Evolutionary conservation across 2,888 invertebrate species (phyloP), one percentile per base, ranked within the genome.

Genomic region (Mythimna vitellina): DNA sequence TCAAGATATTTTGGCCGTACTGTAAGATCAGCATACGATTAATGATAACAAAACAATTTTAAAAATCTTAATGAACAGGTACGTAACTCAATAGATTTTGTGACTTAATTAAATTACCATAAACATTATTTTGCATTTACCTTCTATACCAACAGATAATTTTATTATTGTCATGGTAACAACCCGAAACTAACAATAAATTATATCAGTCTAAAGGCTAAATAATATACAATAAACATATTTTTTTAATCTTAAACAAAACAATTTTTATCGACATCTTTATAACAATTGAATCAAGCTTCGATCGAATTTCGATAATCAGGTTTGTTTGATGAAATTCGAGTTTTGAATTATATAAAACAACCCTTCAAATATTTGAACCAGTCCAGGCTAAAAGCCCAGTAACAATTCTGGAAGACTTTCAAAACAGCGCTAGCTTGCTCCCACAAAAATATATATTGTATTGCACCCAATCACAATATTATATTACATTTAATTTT

Each of bases 401-500:
- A 25, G 5, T 46, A 46, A 46, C 0, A 51, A 8, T 20, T 20
- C 8, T 49, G 49, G 29, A 56, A 14, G 42, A n/a, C n/a, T n/a
- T 12, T 17, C 14, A 35, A 70, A 35, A 35, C 38, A 38, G 72
- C 14, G 22, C 9, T 29, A 42, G 12, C 51, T 72, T 62, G 46
- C 17, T 58, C 12, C 4, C 12, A 38, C 2, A 54, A 78, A 46
- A 57, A 35, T 14, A 38, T 12, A 69, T 12, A 46, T 20, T 22
- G 1, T 76, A 32, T 32, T 54, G 0, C 8, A 75, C 32, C 10
- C 12, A 73, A 70, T 8, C 3, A 46, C 1, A 49, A 35, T 10
- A 38, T 20, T 20, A 7, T 14, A 9, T 25, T 20, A 51, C 3
- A 42, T 64, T 80, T 88, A 92, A 78, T 86, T 88, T 65, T 89